A percentile compares a stretch with the other conserved stretches of the same genome.
phyloP scores from a whole-genome alignment of 92 coral and sea anemone genomes.

The Zoanthus sociatus region DNA sequence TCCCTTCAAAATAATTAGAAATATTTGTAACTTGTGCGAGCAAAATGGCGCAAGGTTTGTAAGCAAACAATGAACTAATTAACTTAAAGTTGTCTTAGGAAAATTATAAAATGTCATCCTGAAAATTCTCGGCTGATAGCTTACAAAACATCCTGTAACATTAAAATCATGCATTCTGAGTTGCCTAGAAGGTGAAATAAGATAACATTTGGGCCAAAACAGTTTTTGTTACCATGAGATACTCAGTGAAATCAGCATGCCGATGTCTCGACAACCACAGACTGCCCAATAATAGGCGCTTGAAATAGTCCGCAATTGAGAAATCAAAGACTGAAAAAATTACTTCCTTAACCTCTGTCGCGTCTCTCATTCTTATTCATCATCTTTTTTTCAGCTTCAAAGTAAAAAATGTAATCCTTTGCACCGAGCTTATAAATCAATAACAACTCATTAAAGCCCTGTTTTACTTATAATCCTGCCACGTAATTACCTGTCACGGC shows the following conservation, averaged over 20 bases:
- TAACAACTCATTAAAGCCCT: background rate
- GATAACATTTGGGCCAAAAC: too few species aligned
- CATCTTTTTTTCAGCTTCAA: too few species aligned
- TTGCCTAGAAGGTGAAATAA: background rate
- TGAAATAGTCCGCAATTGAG: too few species aligned
- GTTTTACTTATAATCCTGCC: background rate
- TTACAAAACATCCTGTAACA: background rate
- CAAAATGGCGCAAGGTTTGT: conserved; percentile 13
- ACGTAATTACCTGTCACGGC: background rate
- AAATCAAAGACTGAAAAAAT: too few species aligned
- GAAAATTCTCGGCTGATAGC: background rate
- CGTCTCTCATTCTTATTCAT: too few species aligned
- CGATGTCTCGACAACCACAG: background rate
- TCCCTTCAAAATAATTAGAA: too few species aligned
- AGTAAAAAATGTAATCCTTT: background rate
- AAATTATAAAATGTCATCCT: background rate
- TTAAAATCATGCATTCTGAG: background rate
- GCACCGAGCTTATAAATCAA: background rate
- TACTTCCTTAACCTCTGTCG: too few species aligned
- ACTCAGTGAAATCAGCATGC: background rate
- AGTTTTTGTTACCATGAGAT: too few species aligned
- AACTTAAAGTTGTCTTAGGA: too few species aligned
- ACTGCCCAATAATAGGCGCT: too few species aligned
- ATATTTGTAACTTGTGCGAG: conserved; percentile 51
- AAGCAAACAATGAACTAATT: too few species aligned